These are phyloP conservation scores for Procapra przewalskii DNA, from an alignment of 2,113 vertebrate genomes.

Conservation along the genomic window DNA sequence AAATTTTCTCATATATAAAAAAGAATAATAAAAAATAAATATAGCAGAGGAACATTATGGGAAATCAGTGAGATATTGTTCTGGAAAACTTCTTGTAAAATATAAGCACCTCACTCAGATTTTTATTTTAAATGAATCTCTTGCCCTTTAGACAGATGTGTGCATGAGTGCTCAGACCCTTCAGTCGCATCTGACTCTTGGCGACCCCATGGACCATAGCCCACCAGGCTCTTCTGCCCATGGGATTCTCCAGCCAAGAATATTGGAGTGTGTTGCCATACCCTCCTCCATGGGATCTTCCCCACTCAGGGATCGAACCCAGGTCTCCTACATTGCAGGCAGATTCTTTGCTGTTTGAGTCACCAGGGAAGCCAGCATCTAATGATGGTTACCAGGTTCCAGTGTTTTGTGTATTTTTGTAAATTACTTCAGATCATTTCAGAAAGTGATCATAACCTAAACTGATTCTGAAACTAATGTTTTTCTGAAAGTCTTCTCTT, in stretches of 20 bases:
- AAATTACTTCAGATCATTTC: neutral
- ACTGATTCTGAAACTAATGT: neutral
- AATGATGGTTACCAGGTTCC: neutral
- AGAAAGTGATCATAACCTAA: neutral
- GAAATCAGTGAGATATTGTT: neutral
- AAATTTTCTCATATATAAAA: neutral
- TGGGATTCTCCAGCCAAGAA: neutral
- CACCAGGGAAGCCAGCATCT: neutral
- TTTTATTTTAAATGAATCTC: neutral
- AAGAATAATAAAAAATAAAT: neutral
- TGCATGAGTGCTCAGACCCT: neutral
- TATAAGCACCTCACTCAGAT: neutral
- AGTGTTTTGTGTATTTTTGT: neutral
- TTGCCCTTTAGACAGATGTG: neutral
- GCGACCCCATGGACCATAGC: neutral
- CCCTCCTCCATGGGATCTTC: neutral
- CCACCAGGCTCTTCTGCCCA: neutral
- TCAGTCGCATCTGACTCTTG: neutral
- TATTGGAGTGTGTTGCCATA: neutral
- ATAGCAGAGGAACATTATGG: neutral
- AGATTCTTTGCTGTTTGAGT: neutral
- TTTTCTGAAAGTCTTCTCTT: conserved; percentile 21
- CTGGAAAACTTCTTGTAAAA: neutral
- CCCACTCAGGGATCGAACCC: neutral
- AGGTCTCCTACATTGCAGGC: neutral